Evolutionary conservation across 2,113 vertebrate genomes (phyloP), one percentile per base, ranked within the genome.

Genomic region (Genyomyrus donnyi): DNA sequence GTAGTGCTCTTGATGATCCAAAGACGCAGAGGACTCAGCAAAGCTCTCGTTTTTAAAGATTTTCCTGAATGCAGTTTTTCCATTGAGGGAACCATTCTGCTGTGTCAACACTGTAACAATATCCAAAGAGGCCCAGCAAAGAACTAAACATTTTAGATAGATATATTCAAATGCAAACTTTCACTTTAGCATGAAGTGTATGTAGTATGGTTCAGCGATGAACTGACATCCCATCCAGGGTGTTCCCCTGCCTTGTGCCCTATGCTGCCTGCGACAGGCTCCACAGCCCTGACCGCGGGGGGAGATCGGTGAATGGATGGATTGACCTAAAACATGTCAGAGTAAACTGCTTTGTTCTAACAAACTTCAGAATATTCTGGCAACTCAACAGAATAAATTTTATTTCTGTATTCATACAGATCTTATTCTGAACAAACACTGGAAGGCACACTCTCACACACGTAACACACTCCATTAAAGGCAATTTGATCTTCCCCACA

Each of bases 391-490:
- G n/a, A 87, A 53, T 87, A 31, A 19, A 87, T 13, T 87, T 87
- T 87, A 87, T 87, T 87, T 87, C 85, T 50, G n/a, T 87, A 53
- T 19, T 87, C 50, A 53, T 39, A 87, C 49, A 87, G 31, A n/a
- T 87, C 48, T 45, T 46, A 85, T 85, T 48, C 42, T 85, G 83
- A 85, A 85, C 19, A 56, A 87, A 27, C 85, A 87, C 17, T 46
- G 35, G 11, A 87, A 85, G 45, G 17, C 83, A 48, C 83, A 85
- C 83, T 24, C 85, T 19, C 46, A 52, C 85, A 31, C 50, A 53
- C 85, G 39, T 50, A 50, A 31, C 46, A 50, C 42, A 86, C 84
- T 50, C 50, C 27, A 35, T 45, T 85, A 53, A 87, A 87, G 50
- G 50, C 31, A 35, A n/a, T 35, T 2, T 87, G 50, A 53, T 53